These are phyloP conservation scores for Notechis scutatus DNA, from an alignment of 2,113 vertebrate genomes.

Conservation along the genomic window DNA sequence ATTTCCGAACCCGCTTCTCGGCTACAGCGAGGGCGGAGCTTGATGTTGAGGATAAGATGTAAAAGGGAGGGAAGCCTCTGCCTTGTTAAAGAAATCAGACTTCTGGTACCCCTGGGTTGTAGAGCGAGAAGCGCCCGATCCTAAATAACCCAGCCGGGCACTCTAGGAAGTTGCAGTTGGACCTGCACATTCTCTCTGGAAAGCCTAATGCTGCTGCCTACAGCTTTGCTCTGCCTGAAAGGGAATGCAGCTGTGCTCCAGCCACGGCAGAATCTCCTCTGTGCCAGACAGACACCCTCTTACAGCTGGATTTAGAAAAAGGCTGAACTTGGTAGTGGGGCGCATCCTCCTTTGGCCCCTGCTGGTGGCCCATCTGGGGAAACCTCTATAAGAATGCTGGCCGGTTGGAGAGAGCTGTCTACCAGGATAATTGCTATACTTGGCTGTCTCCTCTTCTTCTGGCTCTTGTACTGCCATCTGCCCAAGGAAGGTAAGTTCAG, in stretches of 20 bases:
- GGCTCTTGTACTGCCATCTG: conserved; percentile 80
- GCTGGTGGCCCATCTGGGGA: conserved; percentile 20
- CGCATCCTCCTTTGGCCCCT: not conserved
- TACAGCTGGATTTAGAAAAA: not conserved
- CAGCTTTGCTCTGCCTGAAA: not conserved
- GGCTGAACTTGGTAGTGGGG: not conserved
- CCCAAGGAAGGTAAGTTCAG: conserved; percentile 75
- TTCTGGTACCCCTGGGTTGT: not conserved
- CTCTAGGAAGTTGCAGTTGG: not conserved
- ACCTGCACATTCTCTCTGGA: no score
- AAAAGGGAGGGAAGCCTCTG: not conserved
- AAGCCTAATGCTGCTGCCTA: not conserved
- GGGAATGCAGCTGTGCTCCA: conserved; percentile 5
- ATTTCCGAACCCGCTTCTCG: not conserved
- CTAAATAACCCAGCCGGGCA: not conserved
- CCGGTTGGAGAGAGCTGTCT: conserved; percentile 76
- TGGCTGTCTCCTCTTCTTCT: conserved; percentile 80
- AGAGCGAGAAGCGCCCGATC: not conserved
- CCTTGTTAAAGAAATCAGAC: not conserved
- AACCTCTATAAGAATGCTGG: conserved; percentile 72
- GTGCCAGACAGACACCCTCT: not conserved
- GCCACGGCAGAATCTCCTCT: not conserved
- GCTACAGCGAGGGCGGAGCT: not conserved
- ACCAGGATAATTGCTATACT: conserved; percentile 79
- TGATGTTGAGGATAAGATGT: not conserved